Evolutionary conservation across 2,797 vertebrate genomes (phyloP), one percentile per base, ranked within the genome.

Genomic region (Pterois miles): DNA sequence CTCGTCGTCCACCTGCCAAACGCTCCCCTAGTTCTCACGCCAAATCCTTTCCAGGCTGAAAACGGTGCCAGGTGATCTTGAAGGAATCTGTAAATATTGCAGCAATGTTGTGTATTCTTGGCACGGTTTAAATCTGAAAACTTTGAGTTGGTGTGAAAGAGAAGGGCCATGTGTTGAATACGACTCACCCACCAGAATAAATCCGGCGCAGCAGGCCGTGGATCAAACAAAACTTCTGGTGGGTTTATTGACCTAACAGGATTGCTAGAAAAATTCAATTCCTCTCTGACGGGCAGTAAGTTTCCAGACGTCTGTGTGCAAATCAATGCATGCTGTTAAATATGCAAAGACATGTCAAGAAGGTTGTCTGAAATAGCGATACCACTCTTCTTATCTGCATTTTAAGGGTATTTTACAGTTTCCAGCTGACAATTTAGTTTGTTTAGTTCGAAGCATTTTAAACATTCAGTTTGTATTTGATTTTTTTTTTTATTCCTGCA

Each of bases 321-420:
- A 82, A 84, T 90, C 75, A 79, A 79, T 75, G 80, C 23, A 11
- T 29, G 57, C 74, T 77, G 1, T 80, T 79, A 86, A 87, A 86
- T 86, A 73, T 83, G 54, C 66, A 72, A 69, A 70, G 63, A 22
- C 40, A 38, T 27, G 76, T 78, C 46, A 36, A 66, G 62, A 74
- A 58, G 20, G 74, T 53, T 52, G 56, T 75, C 75, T 48, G 48
- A 78, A 78, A 60, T 27, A 18, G 22, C 53, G 25, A n/a, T 13
- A 50, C 36, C 16, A 31, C 2, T 81, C 16, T 23, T 50, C 38
- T 65, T 68, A 31, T 76, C 18, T 63, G 20, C 20, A 52, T 68
- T 46, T 73, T 16, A 29, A 3, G 36, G 66, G 9, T 31, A 29
- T 76, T 73, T 20, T 57, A 4, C 18, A 27, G 50, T 38, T 57